These are phyloP conservation scores for Hormaphis cornu DNA, from an alignment of 1,140 invertebrate species.

Conservation along the genomic window DNA sequence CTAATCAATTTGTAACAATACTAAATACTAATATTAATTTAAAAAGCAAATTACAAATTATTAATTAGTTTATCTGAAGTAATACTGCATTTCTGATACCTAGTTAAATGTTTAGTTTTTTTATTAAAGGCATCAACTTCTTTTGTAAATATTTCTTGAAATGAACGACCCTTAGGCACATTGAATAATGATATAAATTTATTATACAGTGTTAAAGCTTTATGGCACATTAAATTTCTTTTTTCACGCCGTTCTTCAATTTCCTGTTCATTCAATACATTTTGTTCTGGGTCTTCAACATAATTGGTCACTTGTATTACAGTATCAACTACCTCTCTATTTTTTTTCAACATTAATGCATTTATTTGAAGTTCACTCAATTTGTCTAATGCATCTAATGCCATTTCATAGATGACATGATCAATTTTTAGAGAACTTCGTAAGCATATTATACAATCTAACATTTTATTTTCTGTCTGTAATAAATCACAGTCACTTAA, in stretches of 20 bases:
- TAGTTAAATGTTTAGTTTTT: slow-evolving; percentile 49
- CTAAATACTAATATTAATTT: neutral
- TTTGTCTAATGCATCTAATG: slow-evolving; percentile 52
- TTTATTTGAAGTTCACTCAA: slow-evolving; percentile 57
- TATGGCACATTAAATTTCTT: slow-evolving; percentile 49
- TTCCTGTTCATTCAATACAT: slow-evolving; percentile 57
- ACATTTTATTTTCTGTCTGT: slow-evolving; percentile 55
- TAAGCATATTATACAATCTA: slow-evolving; percentile 63
- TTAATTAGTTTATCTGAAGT: slow-evolving; percentile 43
- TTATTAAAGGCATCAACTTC: slow-evolving; percentile 49
- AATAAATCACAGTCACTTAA: slow-evolving; percentile 34
- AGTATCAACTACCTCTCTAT: slow-evolving; percentile 70
- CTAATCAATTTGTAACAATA: no score
- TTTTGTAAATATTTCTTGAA: slow-evolving; percentile 52
- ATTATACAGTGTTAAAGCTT: slow-evolving; percentile 55
- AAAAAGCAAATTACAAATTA: neutral
- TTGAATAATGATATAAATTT: slow-evolving; percentile 51
- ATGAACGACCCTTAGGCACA: slow-evolving; percentile 45
- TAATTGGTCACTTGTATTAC: slow-evolving; percentile 49
- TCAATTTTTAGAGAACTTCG: slow-evolving; percentile 56
- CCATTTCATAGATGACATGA: slow-evolving; percentile 54
- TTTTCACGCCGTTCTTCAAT: slow-evolving; percentile 39
- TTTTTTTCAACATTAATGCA: slow-evolving; percentile 72
- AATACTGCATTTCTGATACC: slow-evolving; percentile 48
- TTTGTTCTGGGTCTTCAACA: slow-evolving; percentile 61